These are phyloP conservation scores for Agrypnia vestita DNA, from an alignment of 1,140 invertebrate genomes.

Conservation along the genomic window DNA sequence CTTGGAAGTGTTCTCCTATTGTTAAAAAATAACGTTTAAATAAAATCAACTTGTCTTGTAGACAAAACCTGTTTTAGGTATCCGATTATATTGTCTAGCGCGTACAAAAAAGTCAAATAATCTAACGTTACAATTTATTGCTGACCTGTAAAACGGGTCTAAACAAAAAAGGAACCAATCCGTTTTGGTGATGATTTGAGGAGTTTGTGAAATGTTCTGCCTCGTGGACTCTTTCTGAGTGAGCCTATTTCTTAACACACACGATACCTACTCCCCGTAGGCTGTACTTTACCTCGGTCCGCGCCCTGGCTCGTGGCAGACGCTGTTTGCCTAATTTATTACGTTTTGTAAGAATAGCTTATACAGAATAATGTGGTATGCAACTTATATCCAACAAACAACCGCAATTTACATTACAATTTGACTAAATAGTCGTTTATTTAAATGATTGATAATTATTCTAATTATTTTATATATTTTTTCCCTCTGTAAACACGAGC, in stretches of 20 bases:
- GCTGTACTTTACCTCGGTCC: background rate
- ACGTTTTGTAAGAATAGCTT: too few species aligned
- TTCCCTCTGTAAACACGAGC: too few species aligned
- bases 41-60: conserved; percentile 43
- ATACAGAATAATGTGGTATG: too few species aligned
- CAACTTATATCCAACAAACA: too few species aligned
- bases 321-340: too few species aligned
- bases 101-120: conserved; percentile 44
- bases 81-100: conserved; percentile 52
- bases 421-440: too few species aligned
- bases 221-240: conserved; percentile 15
- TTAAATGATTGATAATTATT: too few species aligned
- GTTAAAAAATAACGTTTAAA: conserved; percentile 44
- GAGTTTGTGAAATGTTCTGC: conserved; percentile 37
- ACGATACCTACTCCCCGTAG: background rate
- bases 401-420: too few species aligned
- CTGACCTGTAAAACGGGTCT: conserved; percentile 6
- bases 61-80: conserved; percentile 40
- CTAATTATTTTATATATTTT: too few species aligned
- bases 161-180: conserved; percentile 21
- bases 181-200: conserved; percentile 41
- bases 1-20: conserved; percentile 36
- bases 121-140: conserved; percentile 50
- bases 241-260: conserved; percentile 27
- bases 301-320: background rate